Evolutionary conservation across 1,140 invertebrate species (phyloP).

Genomic region (Gonatopus flavifemur): DNA sequence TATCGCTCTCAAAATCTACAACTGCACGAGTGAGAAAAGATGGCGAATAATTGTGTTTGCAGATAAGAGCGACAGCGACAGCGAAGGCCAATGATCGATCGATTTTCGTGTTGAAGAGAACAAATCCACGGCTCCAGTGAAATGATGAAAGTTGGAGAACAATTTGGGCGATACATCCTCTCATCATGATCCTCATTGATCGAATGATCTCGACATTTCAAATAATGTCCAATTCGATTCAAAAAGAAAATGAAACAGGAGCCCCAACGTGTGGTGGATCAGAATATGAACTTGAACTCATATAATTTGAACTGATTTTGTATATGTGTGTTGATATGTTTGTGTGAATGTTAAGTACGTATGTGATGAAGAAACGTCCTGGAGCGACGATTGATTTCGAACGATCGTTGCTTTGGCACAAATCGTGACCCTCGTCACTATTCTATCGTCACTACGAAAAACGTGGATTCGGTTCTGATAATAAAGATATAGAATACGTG

Average conservation of each 20-base stretch:
- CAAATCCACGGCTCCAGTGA: slow-evolving; percentile 20
- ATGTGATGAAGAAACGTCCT: slow-evolving; percentile 30
- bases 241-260: neutral
- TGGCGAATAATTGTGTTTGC: slow-evolving; percentile 48
- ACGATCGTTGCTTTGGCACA: slow-evolving; percentile 41
- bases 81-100: slow-evolving; percentile 78
- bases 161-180: slow-evolving; percentile 14
- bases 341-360: neutral
- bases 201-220: neutral
- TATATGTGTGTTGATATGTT: neutral
- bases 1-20: neutral
- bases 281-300: no score
- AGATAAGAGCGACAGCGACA: slow-evolving; percentile 92
- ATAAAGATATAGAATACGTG: no score
- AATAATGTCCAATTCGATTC: slow-evolving; percentile 17
- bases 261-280: no score
- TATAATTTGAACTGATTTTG: no score
- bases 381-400: slow-evolving; percentile 34
- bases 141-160: slow-evolving; percentile 14
- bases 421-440: no score
- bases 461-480: no score
- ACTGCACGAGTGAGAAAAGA: slow-evolving; percentile 3
- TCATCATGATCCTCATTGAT: slow-evolving; percentile 11
- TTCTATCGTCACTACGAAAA: no score
- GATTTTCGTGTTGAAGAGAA: slow-evolving; percentile 18